Conservation (phyloP, 2,113 vertebrate species). For the Hemibagrus wyckioides region DNA sequence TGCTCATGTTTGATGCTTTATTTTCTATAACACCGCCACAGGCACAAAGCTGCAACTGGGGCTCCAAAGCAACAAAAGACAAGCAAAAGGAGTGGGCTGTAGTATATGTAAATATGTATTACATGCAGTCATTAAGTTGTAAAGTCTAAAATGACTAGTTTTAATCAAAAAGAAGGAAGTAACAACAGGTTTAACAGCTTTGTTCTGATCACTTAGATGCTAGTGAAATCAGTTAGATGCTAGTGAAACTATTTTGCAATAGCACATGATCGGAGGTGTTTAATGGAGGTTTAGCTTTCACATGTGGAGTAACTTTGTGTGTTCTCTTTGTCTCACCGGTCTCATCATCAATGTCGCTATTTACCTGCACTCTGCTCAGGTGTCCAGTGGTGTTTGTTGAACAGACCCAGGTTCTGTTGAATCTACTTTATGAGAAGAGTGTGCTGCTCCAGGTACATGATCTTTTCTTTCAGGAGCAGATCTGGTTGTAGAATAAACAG, state of each 20-base stretch:
- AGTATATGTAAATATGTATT: neutral
- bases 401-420: constrained; percentile 70
- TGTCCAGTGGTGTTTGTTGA: constrained; percentile 69
- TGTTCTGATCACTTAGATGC: neutral
- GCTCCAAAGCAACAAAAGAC: neutral
- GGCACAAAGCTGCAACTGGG: neutral
- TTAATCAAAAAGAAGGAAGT: neutral
- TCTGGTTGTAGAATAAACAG: neutral
- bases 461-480: neutral
- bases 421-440: constrained; percentile 72
- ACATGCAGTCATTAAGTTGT: neutral
- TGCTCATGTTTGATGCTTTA: constrained; percentile 11
- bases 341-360: constrained; percentile 80
- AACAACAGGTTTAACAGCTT: neutral
- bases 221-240: neutral
- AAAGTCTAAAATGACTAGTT: too few species aligned
- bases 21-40: constrained; percentile 6
- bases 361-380: constrained; percentile 78
- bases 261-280: neutral
- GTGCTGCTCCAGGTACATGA: constrained; percentile 75
- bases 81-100: neutral
- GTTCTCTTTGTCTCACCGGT: constrained; percentile 81
- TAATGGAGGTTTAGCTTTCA: neutral
- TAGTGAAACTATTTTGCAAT: too few species aligned
- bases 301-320: neutral